phyloP scores from a whole-genome alignment of 2,113 vertebrate species.

The Pelusios castaneus region DNA sequence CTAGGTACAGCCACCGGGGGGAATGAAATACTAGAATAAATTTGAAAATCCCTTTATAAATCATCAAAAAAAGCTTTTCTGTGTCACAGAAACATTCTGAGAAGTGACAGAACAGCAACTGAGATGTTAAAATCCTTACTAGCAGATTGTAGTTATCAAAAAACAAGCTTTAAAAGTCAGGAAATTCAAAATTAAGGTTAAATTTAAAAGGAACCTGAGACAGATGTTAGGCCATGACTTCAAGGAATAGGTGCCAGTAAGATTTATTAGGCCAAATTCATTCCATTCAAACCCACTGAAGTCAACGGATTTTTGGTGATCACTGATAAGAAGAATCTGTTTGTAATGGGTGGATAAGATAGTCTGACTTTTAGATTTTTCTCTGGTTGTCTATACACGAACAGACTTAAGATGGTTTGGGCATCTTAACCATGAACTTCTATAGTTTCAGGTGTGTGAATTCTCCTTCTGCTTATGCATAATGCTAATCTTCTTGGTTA shows the following conservation, averaged over 20 bases:
- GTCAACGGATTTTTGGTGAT: constrained; percentile 7
- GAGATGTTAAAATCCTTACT: constrained; percentile 24
- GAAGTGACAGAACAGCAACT: constrained; percentile 2
- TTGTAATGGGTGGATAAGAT: constrained; percentile 9
- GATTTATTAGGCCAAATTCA: constrained; percentile 51
- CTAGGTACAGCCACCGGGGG: background rate
- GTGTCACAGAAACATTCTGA: background rate
- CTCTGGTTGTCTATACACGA: background rate
- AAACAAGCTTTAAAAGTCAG: constrained; percentile 17
- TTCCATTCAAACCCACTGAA: background rate
- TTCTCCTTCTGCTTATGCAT: background rate
- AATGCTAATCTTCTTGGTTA: background rate
- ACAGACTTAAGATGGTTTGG: background rate
- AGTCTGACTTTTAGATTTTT: background rate
- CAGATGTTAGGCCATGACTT: constrained; percentile 31
- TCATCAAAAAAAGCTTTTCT: background rate
- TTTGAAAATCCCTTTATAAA: constrained; percentile 14
- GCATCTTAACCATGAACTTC: background rate
- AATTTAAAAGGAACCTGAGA: constrained; percentile 36
- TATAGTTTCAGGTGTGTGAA: background rate
- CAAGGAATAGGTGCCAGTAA: constrained; percentile 45
- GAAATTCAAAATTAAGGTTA: constrained; percentile 40
- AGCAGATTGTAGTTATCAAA: background rate
- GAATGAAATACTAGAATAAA: background rate
- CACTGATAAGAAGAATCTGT: constrained; percentile 24